Conservation (phyloP, 64 coral and sea anemone species). For the Hydrozoanthus tunicans region DNA sequence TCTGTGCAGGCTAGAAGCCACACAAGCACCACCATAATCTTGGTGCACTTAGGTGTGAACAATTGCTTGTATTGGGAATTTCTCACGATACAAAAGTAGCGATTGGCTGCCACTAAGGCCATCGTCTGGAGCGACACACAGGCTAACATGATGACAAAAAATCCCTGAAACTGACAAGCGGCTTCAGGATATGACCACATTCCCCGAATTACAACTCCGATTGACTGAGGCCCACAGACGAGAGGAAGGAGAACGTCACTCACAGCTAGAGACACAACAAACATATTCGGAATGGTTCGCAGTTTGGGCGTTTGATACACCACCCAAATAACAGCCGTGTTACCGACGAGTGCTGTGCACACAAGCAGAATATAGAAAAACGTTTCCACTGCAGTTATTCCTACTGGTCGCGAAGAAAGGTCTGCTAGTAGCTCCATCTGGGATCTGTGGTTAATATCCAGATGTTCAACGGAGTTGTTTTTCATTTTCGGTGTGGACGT, state of each 20-base stretch:
- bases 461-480: neutral
- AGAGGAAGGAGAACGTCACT: slow-evolving; percentile 43
- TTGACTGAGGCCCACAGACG: slow-evolving; percentile 41
- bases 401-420: slow-evolving; percentile 18
- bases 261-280: slow-evolving; percentile 26
- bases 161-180: slow-evolving; percentile 45
- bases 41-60: slow-evolving; percentile 29
- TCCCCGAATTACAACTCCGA: slow-evolving; percentile 38
- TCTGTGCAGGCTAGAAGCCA: slow-evolving; percentile 43
- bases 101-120: slow-evolving; percentile 37
- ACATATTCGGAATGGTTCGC: slow-evolving; percentile 32
- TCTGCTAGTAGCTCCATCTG: neutral
- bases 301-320: slow-evolving; percentile 41
- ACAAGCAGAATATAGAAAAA: slow-evolving; percentile 55
- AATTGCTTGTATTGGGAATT: slow-evolving; percentile 50
- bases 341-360: slow-evolving; percentile 29
- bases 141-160: slow-evolving; percentile 44
- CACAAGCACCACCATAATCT: slow-evolving; percentile 17
- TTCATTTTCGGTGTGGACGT: neutral
- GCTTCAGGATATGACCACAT: slow-evolving; percentile 1
- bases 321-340: slow-evolving; percentile 52
- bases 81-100: slow-evolving; percentile 44
- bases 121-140: slow-evolving; percentile 46
- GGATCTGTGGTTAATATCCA: slow-evolving; percentile 35
- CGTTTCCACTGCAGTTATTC: slow-evolving; percentile 16